Conservation (phyloP, 2,113 vertebrate species). For the Herpailurus yagouaroundi region DNA sequence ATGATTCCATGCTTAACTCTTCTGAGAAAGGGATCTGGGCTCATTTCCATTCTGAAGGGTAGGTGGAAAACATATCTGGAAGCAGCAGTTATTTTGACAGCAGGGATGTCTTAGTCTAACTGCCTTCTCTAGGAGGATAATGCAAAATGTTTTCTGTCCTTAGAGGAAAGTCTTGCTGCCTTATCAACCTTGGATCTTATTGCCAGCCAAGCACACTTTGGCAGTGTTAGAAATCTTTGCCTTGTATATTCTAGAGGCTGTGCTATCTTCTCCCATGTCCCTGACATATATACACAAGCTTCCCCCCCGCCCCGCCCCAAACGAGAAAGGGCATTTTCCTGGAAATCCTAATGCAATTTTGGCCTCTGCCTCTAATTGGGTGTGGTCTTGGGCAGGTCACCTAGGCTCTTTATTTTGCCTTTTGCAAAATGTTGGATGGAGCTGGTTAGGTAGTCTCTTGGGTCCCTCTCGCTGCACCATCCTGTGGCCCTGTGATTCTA, state of each 20-base stretch:
- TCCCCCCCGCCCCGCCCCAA: neutral
- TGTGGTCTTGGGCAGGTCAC: neutral
- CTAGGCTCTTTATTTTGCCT: neutral
- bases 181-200: neutral
- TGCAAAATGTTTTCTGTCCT: neutral
- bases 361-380: neutral
- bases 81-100: neutral
- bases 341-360: neutral
- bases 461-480: neutral
- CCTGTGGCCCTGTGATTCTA: neutral
- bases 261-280: neutral
- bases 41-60: constrained; percentile 44
- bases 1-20: constrained; percentile 34
- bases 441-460: neutral
- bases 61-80: constrained; percentile 27
- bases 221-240: neutral
- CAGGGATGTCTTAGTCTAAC: neutral
- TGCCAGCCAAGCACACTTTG: neutral
- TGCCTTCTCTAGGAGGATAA: neutral
- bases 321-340: neutral
- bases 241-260: neutral
- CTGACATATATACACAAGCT: neutral
- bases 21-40: neutral
- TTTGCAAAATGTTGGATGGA: constrained; percentile 7
- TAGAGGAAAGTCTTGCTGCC: neutral